A percentile compares a stretch with the other conserved stretches of the same genome.
Evolutionary conservation across 2,797 vertebrate genomes (phyloP).

Genomic region (Poeciliopsis presidionis): DNA sequence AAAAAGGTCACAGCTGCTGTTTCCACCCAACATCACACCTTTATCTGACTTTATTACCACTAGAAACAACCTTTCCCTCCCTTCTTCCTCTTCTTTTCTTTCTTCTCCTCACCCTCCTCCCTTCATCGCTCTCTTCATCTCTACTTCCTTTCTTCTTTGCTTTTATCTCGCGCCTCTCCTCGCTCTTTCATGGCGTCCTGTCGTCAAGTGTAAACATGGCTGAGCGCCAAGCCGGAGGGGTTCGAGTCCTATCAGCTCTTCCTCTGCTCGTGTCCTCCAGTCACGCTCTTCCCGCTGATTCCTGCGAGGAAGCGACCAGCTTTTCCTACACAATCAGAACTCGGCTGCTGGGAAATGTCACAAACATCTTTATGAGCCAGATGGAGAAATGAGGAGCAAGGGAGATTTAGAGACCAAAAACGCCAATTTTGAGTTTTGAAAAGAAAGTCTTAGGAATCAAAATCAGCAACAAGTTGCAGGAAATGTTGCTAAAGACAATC

Average conservation of each 20-base stretch:
- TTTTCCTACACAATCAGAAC: conserved; percentile 37
- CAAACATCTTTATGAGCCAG: conserved; percentile 29
- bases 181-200: conserved; percentile 64
- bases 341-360: conserved; percentile 36
- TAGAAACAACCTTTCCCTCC: conserved; percentile 46
- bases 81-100: conserved; percentile 23
- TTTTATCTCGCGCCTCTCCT: conserved; percentile 67
- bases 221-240: conserved; percentile 60
- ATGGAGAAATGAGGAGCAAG: not conserved
- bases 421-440: not conserved
- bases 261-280: conserved; percentile 56
- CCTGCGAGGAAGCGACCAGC: conserved; percentile 10
- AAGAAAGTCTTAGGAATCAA: not conserved
- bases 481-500: not conserved
- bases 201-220: conserved; percentile 71
- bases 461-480: not conserved
- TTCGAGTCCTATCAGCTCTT: conserved; percentile 58
- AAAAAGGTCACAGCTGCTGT: conserved; percentile 23
- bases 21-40: conserved; percentile 38
- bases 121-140: conserved; percentile 29
- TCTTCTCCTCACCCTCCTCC: conserved; percentile 25
- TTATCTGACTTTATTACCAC: conserved; percentile 53
- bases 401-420: not conserved
- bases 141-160: conserved; percentile 59
- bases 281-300: conserved; percentile 58